A percentile compares a stretch with the other conserved stretches of the same genome.
Conservation (phyloP, 2,888 invertebrate genomes). For the Urechis unicinctus region DNA sequence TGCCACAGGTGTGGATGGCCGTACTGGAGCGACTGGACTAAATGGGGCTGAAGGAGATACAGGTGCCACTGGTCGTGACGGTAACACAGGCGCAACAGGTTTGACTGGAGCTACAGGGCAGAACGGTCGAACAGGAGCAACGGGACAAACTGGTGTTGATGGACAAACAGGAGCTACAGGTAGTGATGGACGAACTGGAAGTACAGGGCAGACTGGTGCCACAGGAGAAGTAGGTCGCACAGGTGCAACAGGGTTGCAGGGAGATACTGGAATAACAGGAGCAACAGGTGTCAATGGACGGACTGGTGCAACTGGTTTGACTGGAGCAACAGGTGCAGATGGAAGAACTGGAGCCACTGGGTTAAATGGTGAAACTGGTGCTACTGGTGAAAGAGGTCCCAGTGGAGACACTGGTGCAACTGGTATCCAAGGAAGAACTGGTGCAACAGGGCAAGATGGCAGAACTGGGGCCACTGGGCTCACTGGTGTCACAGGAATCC, state of each 20-base stretch:
- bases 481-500: constrained; percentile 8
- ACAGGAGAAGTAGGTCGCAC: background rate
- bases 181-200: background rate
- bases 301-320: constrained; percentile 3
- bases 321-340: constrained; percentile 10
- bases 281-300: constrained; percentile 1
- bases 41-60: background rate
- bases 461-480: constrained; percentile 8
- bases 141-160: background rate
- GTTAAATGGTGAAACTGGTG: background rate
- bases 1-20: background rate
- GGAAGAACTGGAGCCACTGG: constrained; percentile 10
- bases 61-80: background rate
- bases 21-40: background rate
- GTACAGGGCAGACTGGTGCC: background rate
- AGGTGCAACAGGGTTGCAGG: background rate
- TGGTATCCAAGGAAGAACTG: constrained; percentile 5
- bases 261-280: background rate
- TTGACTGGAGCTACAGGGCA: constrained; percentile 2
- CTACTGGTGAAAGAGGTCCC: constrained; percentile 19
- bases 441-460: constrained; percentile 11
- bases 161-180: constrained; percentile 1
- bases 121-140: background rate
- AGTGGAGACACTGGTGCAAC: constrained; percentile 13
- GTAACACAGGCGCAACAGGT: constrained; percentile 3